Evolutionary conservation across 23 tunicate species (phyloP).

Genomic region (Trididemnum clinides): DNA sequence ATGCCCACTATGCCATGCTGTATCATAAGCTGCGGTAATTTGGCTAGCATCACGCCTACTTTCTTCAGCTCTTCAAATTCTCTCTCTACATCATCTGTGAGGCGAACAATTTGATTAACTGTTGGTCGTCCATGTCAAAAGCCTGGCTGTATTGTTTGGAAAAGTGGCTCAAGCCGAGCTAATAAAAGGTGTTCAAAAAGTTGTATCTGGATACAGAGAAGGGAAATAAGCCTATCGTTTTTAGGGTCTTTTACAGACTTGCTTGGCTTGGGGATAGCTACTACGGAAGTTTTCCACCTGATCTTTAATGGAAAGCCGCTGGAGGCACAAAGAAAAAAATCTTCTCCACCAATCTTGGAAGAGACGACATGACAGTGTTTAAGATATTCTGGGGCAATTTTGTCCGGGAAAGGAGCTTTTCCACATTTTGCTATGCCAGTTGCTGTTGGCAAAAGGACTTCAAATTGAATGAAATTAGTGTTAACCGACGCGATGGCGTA

Average conservation of each 20-base stretch:
- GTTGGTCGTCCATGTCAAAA: neutral
- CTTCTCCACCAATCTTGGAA: neutral
- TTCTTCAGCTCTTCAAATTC: too few relatives aligned
- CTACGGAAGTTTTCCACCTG: neutral
- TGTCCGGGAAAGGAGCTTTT: neutral
- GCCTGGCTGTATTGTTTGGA: neutral
- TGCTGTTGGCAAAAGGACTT: neutral
- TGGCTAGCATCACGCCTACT: too few relatives aligned
- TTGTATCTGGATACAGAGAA: neutral
- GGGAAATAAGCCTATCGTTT: neutral
- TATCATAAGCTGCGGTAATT: too few relatives aligned
- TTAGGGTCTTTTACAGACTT: neutral
- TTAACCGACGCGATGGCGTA: too few relatives aligned
- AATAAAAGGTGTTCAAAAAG: neutral
- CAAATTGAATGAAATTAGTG: too few relatives aligned
- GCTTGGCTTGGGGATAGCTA: neutral
- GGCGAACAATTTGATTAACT: neutral
- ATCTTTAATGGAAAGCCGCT: neutral
- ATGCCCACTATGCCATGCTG: too few relatives aligned
- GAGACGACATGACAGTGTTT: neutral
- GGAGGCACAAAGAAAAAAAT: neutral
- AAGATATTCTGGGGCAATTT: neutral
- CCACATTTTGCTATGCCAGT: neutral
- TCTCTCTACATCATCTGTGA: too few relatives aligned
- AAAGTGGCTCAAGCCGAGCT: neutral